Conservation (phyloP, 92 coral and sea anemone species). For the Galaxea fascicularis region DNA sequence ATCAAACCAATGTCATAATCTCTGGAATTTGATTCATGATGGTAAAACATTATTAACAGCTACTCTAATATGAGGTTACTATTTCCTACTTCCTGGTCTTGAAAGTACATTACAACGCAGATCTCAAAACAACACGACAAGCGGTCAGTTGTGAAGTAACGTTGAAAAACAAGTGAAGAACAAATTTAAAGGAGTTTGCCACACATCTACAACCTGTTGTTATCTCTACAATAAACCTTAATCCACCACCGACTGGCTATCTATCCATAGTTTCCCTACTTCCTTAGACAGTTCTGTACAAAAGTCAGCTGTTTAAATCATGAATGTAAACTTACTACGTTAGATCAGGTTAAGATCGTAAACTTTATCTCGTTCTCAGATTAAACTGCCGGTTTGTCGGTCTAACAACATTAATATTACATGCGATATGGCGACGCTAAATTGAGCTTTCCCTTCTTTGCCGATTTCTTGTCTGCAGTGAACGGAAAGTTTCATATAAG, state of each 20-base stretch:
- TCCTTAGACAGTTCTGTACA: background rate
- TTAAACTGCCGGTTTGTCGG: background rate
- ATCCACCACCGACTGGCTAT: background rate
- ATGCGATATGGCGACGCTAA: constrained; percentile 29
- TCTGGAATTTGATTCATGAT: constrained; percentile 9
- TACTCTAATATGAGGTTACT: background rate
- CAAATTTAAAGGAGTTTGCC: constrained; percentile 8
- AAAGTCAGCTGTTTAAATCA: background rate
- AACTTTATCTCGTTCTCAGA: background rate
- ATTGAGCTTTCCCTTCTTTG: background rate
- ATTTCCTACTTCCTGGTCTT: background rate
- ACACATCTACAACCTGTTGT: constrained; percentile 47
- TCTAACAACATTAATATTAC: constrained; percentile 37
- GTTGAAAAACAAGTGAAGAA: constrained; percentile 3
- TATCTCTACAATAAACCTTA: constrained; percentile 23
- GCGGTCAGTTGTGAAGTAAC: background rate
- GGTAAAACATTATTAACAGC: background rate
- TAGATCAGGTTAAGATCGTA: background rate
- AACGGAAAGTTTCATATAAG: constrained; percentile 46
- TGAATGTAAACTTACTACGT: background rate
- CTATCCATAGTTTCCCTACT: background rate
- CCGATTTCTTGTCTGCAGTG: constrained; percentile 13
- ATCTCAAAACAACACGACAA: background rate
- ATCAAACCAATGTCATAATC: constrained; percentile 14
- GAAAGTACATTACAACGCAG: background rate